Evolutionary conservation across 2,888 invertebrate genomes (phyloP).

Genomic region (Diadromus collaris): DNA sequence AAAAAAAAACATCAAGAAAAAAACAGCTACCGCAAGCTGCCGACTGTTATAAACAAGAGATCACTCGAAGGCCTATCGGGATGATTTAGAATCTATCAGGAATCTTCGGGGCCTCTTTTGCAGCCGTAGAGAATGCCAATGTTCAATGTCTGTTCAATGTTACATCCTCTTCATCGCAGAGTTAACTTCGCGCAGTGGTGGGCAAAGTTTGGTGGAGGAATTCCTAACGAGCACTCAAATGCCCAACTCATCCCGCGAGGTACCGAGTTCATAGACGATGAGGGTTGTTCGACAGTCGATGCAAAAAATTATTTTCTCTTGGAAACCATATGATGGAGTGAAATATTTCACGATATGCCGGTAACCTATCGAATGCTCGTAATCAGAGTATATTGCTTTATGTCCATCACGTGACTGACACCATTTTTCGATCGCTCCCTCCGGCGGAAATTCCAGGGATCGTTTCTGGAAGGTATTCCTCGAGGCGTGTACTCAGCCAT

Average conservation of each 20-base stretch:
- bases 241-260: neutral
- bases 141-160: neutral
- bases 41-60: too few relatives aligned
- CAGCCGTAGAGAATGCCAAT: neutral
- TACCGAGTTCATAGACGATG: neutral
- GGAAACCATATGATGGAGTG: neutral
- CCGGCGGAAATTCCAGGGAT: conserved; percentile 17
- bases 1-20: too few relatives aligned
- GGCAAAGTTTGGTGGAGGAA: neutral
- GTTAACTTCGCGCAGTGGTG: neutral
- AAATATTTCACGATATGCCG: neutral
- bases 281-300: neutral
- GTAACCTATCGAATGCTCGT: neutral
- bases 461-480: conserved; percentile 6
- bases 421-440: conserved; percentile 19
- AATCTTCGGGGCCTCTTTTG: neutral
- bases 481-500: neutral
- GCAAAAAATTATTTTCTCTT: neutral
- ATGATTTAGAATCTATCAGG: neutral
- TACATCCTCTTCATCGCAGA: neutral
- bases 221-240: neutral
- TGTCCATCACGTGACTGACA: conserved; percentile 31
- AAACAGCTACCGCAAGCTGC: neutral
- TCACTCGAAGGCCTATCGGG: too few relatives aligned
- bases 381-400: conserved; percentile 13